A percentile compares a stretch with the other conserved stretches of the same genome.
Evolutionary conservation across 2,797 vertebrate genomes (phyloP).

Genomic region (Acrossocheilus fasciatus): DNA sequence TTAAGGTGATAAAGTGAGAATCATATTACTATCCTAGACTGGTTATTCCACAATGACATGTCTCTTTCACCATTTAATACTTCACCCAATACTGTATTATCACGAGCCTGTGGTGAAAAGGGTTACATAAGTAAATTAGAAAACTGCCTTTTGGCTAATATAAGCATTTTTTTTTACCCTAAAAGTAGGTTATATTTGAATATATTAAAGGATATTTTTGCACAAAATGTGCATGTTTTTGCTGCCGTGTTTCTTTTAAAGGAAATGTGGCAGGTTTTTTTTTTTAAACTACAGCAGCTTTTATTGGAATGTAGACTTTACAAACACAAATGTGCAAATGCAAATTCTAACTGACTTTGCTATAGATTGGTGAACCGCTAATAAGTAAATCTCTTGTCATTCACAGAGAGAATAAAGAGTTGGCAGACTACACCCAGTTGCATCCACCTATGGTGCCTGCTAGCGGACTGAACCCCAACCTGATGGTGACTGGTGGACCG

Average conservation of each 20-base stretch:
- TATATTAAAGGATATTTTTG: too few species aligned
- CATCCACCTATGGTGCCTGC: conserved; percentile 84
- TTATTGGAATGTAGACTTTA: not conserved
- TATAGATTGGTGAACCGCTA: not conserved
- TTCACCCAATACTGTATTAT: too few species aligned
- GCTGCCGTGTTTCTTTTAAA: too few species aligned
- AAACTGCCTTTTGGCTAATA: not conserved
- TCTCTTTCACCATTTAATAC: too few species aligned
- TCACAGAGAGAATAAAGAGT: conserved; percentile 92
- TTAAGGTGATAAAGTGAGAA: too few species aligned
- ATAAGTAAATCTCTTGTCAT: conserved; percentile 16
- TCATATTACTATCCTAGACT: too few species aligned
- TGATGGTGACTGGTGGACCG: conserved; percentile 94
- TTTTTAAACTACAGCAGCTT: not conserved
- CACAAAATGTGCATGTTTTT: not conserved
- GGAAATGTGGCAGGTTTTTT: not conserved
- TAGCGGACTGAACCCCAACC: conserved; percentile 86
- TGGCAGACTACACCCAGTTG: conserved; percentile 90
- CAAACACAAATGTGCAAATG: not conserved
- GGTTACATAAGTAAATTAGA: not conserved
- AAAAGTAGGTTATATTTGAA: not conserved
- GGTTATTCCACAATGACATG: too few species aligned
- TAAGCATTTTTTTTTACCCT: not conserved
- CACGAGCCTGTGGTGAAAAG: too few species aligned
- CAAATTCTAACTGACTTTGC: not conserved